Conservation (phyloP, 2,888 invertebrate genomes). For the Eulithis prunata region DNA sequence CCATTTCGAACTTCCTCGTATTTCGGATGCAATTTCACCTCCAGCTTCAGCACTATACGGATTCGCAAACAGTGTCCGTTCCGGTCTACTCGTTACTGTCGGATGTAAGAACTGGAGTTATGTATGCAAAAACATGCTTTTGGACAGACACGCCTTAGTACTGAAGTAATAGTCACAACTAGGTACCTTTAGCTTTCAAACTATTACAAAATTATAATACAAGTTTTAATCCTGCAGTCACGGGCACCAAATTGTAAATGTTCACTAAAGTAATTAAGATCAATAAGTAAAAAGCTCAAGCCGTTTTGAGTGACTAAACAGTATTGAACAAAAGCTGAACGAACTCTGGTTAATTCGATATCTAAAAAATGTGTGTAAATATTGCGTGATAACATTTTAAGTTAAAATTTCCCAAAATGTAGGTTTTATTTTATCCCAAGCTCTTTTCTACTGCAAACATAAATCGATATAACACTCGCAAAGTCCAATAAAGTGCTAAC, state of each 20-base stretch:
- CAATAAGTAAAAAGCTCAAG: too few relatives aligned
- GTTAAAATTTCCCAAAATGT: background rate
- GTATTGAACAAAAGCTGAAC: too few relatives aligned
- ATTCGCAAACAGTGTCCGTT: slow-evolving; percentile 60
- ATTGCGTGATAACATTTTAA: background rate
- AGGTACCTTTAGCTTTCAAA: too few relatives aligned
- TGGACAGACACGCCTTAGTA: background rate
- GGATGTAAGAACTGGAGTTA: slow-evolving; percentile 37
- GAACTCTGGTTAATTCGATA: too few relatives aligned
- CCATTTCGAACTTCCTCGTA: slow-evolving; percentile 1
- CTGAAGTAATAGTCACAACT: too few relatives aligned
- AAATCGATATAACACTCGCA: slow-evolving; percentile 39
- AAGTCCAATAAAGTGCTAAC: slow-evolving; percentile 42
- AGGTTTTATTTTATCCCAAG: slow-evolving; percentile 15
- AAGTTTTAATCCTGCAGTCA: too few relatives aligned
- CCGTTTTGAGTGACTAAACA: too few relatives aligned
- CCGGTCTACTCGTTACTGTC: slow-evolving; percentile 67
- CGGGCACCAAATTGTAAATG: too few relatives aligned
- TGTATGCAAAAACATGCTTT: slow-evolving; percentile 38
- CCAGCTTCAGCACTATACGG: slow-evolving; percentile 38
- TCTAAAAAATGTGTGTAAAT: background rate
- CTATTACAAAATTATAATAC: too few relatives aligned
- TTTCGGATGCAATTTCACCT: slow-evolving; percentile 8
- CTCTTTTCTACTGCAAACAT: slow-evolving; percentile 30
- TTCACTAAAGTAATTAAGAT: too few relatives aligned